Evolutionary conservation across 2,888 invertebrate species (phyloP).

Genomic region (Plutella xylostella): DNA sequence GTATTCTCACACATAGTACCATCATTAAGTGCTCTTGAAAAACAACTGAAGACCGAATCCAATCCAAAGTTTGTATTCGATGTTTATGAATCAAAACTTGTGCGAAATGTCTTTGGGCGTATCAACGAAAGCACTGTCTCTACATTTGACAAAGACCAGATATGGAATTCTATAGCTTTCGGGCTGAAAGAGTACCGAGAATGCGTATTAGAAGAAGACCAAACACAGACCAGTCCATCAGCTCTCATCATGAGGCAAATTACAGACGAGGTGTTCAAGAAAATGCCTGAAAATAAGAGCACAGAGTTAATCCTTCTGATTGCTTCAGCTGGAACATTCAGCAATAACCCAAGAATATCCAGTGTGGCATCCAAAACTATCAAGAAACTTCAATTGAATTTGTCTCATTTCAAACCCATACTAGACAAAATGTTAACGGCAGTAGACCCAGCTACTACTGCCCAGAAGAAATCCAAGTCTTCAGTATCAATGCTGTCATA

Average conservation of each 20-base stretch:
- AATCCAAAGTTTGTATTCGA: slow-evolving; percentile 42
- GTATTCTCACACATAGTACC: slow-evolving; percentile 48
- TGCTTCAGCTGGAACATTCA: slow-evolving; percentile 64
- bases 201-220: slow-evolving; percentile 44
- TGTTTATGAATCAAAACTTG: slow-evolving; percentile 61
- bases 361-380: slow-evolving; percentile 73
- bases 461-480: slow-evolving; percentile 49
- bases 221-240: slow-evolving; percentile 43
- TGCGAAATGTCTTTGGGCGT: slow-evolving; percentile 65
- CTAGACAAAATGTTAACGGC: slow-evolving; percentile 71
- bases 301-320: slow-evolving; percentile 63
- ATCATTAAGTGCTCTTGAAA: slow-evolving; percentile 33
- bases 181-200: slow-evolving; percentile 65
- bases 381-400: slow-evolving; percentile 75
- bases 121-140: slow-evolving; percentile 64
- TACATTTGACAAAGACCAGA: slow-evolving; percentile 42
- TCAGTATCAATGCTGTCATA: slow-evolving; percentile 59
- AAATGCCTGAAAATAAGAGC: slow-evolving; percentile 52
- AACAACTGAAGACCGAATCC: slow-evolving; percentile 27
- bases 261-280: slow-evolving; percentile 63
- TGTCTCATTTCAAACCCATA: slow-evolving; percentile 69
- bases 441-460: slow-evolving; percentile 40
- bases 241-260: slow-evolving; percentile 70
- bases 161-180: slow-evolving; percentile 71
- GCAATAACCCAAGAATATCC: slow-evolving; percentile 71